Evolutionary conservation across 1,140 invertebrate genomes (phyloP), one percentile per base, ranked within the genome.

Genomic region (Idris sp.): DNA sequence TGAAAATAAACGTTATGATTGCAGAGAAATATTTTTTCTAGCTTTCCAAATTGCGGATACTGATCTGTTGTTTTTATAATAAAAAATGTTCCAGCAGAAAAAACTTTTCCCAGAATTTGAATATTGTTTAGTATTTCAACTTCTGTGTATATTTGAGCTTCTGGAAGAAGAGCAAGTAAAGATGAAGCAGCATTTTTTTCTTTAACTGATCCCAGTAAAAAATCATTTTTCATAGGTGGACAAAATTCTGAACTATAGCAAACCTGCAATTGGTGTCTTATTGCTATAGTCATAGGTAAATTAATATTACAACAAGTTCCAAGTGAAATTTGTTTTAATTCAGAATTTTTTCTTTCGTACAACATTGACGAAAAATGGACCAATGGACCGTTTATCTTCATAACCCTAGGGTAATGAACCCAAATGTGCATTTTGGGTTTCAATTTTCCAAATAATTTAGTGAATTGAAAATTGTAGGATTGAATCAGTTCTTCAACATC

Each of bases 401-500:
- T 71, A 0, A 44, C 10, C 26, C 25, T n/a, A 4, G 2, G 8
- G 11, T 61, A 61, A 36, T 71, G 65, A 10, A 51, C 0, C 44
- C 14, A 51, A 15, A 71, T 40, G 44, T 71, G 65, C 44, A 61
- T 53, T 36, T 71, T 61, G 5, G 65, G 65, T 19, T 51, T 59
- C 26, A 71, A 15, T 5, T 31, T 31, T 8, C 28, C 28, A 31
- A 31, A 31, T 2, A 31, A 10, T 31, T 3, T 36, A 0, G 2
- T 44, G 53, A 51, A 61, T 7, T 61, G 14, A 1, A 1, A 10
- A 51, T 53, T 53, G 25, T 61, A 36, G 10, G 61, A 14, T 16
- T 3, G 4, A 13, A 36, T 5, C 2, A 36, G 35, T 5, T 36
- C 35, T 13, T 13, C 6, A 4, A 36, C 4, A 9, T 5, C 14